Conservation (phyloP, 2,113 vertebrate species). For the Ciconia stormi region DNA sequence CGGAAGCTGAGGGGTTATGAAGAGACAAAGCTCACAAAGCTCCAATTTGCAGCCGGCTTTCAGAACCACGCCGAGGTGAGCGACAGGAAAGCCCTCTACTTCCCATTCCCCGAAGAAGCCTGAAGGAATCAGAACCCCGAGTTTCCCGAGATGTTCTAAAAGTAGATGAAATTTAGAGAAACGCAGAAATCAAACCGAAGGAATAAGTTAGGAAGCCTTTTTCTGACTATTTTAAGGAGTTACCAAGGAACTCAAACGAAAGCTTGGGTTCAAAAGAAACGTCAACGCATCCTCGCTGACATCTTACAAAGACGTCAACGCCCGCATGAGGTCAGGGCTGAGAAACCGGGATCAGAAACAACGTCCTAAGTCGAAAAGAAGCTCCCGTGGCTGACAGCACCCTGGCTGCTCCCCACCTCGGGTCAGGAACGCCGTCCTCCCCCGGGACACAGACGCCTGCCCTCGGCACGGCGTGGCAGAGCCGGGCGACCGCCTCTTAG, state of each 20-base stretch:
- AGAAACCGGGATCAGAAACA: background rate
- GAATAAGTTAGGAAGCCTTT: accelerated
- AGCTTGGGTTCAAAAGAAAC: background rate
- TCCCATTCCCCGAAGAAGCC: background rate
- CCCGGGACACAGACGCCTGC: background rate
- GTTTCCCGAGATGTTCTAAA: accelerated
- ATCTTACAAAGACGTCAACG: background rate
- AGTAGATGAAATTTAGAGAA: background rate
- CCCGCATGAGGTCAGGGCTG: background rate
- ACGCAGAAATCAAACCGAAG: accelerated
- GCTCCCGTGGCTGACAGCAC: background rate
- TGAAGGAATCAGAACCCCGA: background rate
- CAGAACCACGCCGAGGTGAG: background rate
- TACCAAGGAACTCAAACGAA: background rate
- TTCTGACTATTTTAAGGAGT: background rate
- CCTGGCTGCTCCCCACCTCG: accelerated
- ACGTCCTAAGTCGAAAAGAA: accelerated
- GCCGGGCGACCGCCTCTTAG: background rate
- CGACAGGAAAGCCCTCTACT: background rate
- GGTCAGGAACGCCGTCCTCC: background rate
- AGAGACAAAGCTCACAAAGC: background rate
- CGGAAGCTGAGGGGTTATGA: background rate
- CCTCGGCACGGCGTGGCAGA: accelerated
- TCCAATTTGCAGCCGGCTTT: background rate
- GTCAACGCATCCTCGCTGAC: background rate